phyloP scores from a whole-genome alignment of 64 coral and sea anemone genomes.

The Cladopsammia gracilis region DNA sequence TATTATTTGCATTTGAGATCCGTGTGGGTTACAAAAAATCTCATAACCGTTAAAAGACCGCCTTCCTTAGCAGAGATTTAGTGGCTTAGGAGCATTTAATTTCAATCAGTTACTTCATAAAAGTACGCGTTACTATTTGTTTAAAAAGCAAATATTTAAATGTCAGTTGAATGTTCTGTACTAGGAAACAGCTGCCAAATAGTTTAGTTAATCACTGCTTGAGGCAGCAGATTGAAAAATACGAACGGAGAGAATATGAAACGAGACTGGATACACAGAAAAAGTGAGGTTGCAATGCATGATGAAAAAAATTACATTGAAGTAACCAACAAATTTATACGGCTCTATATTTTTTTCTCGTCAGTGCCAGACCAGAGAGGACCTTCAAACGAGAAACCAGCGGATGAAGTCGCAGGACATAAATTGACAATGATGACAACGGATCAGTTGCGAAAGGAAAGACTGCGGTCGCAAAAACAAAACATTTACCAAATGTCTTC shows the following conservation, averaged over 20 bases:
- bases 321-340: too few species aligned
- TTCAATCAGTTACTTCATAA: neutral
- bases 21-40: too few species aligned
- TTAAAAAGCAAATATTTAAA: slow-evolving; percentile 2
- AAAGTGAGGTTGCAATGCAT: too few species aligned
- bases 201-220: neutral
- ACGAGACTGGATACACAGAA: too few species aligned
- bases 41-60: too few species aligned
- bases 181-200: neutral
- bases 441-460: neutral
- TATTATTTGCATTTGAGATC: too few species aligned
- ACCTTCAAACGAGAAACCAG: neutral
- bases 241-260: neutral
- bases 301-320: too few species aligned
- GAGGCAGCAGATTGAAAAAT: neutral
- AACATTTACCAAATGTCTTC: neutral
- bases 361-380: too few species aligned
- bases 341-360: too few species aligned
- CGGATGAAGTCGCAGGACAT: neutral
- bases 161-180: neutral
- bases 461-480: neutral
- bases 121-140: neutral
- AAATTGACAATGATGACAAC: neutral
- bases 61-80: neutral
- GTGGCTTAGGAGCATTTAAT: neutral